These are phyloP conservation scores for Uria lomvia DNA, from an alignment of 2,113 vertebrate species.

Conservation along the genomic window DNA sequence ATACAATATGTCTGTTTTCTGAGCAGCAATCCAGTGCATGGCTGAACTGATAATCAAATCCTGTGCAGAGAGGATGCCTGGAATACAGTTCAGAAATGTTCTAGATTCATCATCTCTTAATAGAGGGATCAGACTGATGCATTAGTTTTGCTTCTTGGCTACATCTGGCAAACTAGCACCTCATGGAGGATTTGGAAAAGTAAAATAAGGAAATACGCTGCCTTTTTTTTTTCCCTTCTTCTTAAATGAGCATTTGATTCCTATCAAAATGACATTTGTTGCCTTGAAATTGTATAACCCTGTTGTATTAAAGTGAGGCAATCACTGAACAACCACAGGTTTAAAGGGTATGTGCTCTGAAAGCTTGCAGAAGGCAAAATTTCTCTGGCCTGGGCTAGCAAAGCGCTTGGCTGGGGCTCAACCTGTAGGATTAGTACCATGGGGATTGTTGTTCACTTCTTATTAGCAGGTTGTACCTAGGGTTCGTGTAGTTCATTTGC, in stretches of 20 bases:
- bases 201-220: background rate
- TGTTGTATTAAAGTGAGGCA: background rate
- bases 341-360: background rate
- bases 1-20: background rate
- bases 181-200: background rate
- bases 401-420: background rate
- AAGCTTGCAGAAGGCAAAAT: background rate
- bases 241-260: conserved; percentile 13
- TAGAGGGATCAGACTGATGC: background rate
- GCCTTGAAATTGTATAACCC: background rate
- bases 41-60: background rate
- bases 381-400: background rate
- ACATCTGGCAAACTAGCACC: background rate
- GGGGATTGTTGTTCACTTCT: background rate
- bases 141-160: background rate
- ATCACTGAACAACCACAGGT: background rate
- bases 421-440: background rate
- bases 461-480: background rate
- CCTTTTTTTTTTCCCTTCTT: background rate
- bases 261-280: background rate
- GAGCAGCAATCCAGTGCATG: background rate
- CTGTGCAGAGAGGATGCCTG: background rate
- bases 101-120: background rate
- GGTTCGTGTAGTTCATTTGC: background rate
- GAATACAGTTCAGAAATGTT: background rate